Base-by-base conservation (phyloP, 2,888 invertebrate species). In the Amorpha juglandis region DNA sequence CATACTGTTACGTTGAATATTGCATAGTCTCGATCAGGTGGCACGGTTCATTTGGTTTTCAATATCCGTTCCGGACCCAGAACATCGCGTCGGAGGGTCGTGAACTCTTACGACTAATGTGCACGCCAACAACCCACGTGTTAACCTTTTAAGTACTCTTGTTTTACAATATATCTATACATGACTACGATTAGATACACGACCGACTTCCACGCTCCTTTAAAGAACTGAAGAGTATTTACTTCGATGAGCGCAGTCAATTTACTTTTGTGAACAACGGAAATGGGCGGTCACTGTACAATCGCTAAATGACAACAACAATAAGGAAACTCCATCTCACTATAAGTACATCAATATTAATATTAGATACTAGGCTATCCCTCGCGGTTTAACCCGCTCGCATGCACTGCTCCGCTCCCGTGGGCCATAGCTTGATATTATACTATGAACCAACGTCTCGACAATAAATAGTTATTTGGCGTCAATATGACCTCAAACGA, bases 41-140 rank as follows among this genome's bases (percentile, higher is more conserved):
- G 12, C 42, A 58, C 58, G 38, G 42, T 58, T 38, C 58, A 58
- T 58, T 58, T 58, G 42, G 19, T 58, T 38, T 58, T 58, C 58
- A 58, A 58, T 58, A 38, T 42, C 45, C 14, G 48, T 55, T 55
- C 19, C 33, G 12, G 19, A 42, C 42, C 58, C 42, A 42, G 58
- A 58, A 58, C 42, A 42, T 38, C 42, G 45, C 1, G 42, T 42
- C 42, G 55, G 6, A 19, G 42, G 38, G 12, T 42, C 19, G 19
- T 42, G 12, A 21, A 58, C 38, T 42, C 38, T 1, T 19, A 38
- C 19, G 35, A 35, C 2, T 55, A 11, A 16, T 6, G 16, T 38
- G 35, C 38, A 9, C n/a, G 16, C 38, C 9, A n/a, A 38, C 9
- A 16, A 58, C 58, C 6, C 19, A 19, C 42, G 6, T 11, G 12